Conservation (phyloP, 2,888 invertebrate genomes). For the Electrophaes corylata region DNA sequence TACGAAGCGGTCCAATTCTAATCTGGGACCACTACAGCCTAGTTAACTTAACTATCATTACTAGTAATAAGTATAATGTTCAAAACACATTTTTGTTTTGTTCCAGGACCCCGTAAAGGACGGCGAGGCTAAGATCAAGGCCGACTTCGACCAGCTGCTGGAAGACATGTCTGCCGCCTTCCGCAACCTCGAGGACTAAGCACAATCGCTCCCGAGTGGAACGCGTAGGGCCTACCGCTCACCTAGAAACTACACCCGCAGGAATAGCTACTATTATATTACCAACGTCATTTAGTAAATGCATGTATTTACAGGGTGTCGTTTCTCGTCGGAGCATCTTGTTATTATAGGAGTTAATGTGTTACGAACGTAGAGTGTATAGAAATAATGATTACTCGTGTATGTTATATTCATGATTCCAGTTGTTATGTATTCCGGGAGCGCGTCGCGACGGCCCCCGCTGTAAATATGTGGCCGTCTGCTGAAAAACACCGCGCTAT, state of each 20-base stretch:
- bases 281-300: background rate
- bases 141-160: conserved; percentile 97
- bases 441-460: conserved; percentile 21
- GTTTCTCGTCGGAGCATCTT: conserved; percentile 29
- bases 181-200: conserved; percentile 98
- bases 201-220: conserved; percentile 12
- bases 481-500: conserved; percentile 25
- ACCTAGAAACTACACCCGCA: conserved; percentile 2
- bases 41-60: no score
- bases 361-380: conserved; percentile 58
- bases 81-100: background rate
- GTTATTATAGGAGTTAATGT: conserved; percentile 54
- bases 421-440: conserved; percentile 47
- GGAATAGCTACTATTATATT: background rate
- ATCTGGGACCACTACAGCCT: no score
- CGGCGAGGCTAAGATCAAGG: conserved; percentile 98
- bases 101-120: conserved; percentile 97
- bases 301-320: conserved; percentile 13
- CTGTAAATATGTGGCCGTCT: conserved; percentile 48
- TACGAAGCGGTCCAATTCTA: no score
- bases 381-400: conserved; percentile 57
- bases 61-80: no score
- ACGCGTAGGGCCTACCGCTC: conserved; percentile 9
- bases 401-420: conserved; percentile 55
- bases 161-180: conserved; percentile 99